Base-by-base conservation (phyloP, 2,113 vertebrate genomes). In the Chitala chitala region DNA sequence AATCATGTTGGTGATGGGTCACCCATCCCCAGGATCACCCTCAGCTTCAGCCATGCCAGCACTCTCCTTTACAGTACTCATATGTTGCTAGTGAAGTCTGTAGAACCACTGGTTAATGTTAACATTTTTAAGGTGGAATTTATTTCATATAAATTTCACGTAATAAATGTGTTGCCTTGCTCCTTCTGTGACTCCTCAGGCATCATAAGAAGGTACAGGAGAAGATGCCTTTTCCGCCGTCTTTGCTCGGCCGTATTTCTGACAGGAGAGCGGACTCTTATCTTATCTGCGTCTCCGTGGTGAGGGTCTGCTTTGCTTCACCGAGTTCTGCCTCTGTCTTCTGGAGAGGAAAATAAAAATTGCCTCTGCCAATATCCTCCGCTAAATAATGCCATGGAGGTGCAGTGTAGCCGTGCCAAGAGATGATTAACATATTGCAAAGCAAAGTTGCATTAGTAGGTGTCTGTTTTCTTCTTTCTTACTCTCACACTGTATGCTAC, bases 281-380 rank as follows among this genome's bases (percentile, higher is more conserved):
- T 71, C 69, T 71, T 40, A 71, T 71, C 69, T 55, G 58, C n/a
- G n/a, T 24, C 24, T 4, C 58, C 13, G 69, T 40, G 36, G 31
- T 4, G 9, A 31, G 50, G 20, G 36, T 71, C 69, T 55, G 69
- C 69, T 22, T 69, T 33, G 44, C 68, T 53, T 69, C 24, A 53
- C 68, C 12, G 5, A 33, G 48, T 53, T 29, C 68, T 69, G 46
- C 44, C 44, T 50, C 46, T 31, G 46, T 69, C 68, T 69, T 50
- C 26, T 26, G 51, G 51, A 71, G 10, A 55, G 17, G 15, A 55
- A 71, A 55, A 55, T 71, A 54, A 51, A 36, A 38, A 36, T 38
- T 55, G 50, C 51, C 69, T 55, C 33, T 12, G 24, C 8, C 8
- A 29, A 29, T 22, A 53, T 22, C 13, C 68, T 51, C 15, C 53